phyloP scores from a whole-genome alignment of 2,888 invertebrate genomes.

The Dichetophora obliterata region DNA sequence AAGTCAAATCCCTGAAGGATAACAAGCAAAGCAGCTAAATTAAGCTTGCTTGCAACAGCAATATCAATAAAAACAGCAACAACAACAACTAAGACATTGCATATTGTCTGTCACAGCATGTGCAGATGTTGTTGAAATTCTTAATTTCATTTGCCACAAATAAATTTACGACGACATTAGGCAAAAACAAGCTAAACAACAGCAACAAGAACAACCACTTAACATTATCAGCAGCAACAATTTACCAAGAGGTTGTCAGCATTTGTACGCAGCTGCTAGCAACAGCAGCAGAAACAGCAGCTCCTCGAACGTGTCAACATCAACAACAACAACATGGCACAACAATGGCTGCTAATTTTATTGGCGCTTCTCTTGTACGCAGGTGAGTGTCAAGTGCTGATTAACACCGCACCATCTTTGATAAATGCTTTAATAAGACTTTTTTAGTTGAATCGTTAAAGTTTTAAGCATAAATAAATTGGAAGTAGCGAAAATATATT shows the following conservation, averaged over 20 bases:
- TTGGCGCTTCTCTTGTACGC: conserved; percentile 50
- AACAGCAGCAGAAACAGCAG: conserved; percentile 18
- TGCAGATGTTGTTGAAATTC: not conserved
- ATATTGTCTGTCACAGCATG: not conserved
- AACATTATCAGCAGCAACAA: not conserved
- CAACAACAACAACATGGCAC: conserved; percentile 14
- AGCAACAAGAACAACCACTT: conserved; percentile 19
- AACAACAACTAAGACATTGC: not conserved
- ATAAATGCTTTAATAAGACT: no score
- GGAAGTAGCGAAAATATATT: no score
- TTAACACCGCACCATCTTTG: no score
- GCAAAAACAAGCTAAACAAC: conserved; percentile 22
- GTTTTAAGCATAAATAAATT: no score
- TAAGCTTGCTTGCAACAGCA: not conserved
- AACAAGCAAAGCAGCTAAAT: not conserved
- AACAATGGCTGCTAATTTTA: conserved; percentile 52
- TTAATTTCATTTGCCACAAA: not conserved
- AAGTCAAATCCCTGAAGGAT: not conserved
- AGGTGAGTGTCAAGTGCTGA: conserved; percentile 44
- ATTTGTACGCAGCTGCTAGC: conserved; percentile 22
- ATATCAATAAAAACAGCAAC: not conserved
- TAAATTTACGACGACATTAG: conserved; percentile 34
- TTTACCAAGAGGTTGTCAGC: conserved; percentile 16
- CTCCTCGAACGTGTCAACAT: not conserved
- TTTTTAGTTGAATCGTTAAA: no score